Conservation (phyloP, 1,140 invertebrate genomes). For the Drosophila tropicalis region DNA sequence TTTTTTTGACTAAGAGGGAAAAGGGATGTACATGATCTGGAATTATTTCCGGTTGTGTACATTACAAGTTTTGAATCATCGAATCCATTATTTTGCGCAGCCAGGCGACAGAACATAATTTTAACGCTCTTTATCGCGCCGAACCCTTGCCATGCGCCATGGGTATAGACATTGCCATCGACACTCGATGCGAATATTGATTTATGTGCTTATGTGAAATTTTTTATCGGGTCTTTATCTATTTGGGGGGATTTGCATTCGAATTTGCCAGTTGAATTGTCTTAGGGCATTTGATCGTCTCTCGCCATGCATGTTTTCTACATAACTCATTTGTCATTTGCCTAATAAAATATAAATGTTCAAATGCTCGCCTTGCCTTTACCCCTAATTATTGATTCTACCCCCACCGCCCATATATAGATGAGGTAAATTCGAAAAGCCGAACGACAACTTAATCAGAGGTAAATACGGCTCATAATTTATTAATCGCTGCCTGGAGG, state of each 20-base stretch:
- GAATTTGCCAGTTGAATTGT: constrained; percentile 29
- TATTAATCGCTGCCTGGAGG: constrained; percentile 64
- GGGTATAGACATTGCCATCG: constrained; percentile 26
- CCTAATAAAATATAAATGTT: neutral
- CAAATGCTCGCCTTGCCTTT: neutral
- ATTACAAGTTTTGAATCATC: no score
- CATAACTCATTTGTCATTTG: constrained; percentile 26
- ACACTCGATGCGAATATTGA: constrained; percentile 62
- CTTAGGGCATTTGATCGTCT: constrained; percentile 47
- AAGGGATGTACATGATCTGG: no score
- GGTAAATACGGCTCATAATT: constrained; percentile 60
- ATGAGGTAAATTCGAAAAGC: constrained; percentile 9
- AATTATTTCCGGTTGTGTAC: no score
- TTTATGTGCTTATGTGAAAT: constrained; percentile 64
- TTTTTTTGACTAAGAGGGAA: no score
- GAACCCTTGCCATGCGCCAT: constrained; percentile 62
- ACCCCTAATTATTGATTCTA: neutral
- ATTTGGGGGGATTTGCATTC: constrained; percentile 10
- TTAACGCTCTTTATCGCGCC: constrained; percentile 75
- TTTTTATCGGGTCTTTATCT: constrained; percentile 23
- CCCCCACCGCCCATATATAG: neutral
- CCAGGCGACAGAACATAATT: constrained; percentile 79
- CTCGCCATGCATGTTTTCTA: neutral
- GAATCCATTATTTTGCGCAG: constrained; percentile 69
- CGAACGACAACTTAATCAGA: constrained; percentile 71